A percentile compares a stretch with the other conserved stretches of the same genome.
These are phyloP conservation scores for Aspidoscelis tigris DNA, from an alignment of 2,113 vertebrate genomes.

Conservation along the genomic window DNA sequence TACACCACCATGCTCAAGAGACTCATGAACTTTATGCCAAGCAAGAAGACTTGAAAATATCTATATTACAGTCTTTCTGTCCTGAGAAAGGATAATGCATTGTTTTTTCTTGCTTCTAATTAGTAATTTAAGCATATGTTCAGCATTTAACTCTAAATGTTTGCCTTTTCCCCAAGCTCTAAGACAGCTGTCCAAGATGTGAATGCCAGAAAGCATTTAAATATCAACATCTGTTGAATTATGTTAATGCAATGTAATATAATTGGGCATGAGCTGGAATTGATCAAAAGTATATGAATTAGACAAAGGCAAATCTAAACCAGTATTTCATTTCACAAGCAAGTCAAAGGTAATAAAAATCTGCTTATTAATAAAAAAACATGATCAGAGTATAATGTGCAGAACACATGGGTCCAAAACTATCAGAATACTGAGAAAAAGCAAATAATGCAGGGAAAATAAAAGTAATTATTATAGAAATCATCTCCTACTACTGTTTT, in stretches of 20 bases:
- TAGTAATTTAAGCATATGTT: conserved; percentile 90
- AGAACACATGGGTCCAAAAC: background rate
- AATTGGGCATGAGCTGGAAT: conserved; percentile 84
- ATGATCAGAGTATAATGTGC: conserved; percentile 40
- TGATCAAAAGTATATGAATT: conserved; percentile 80
- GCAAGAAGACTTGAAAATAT: conserved; percentile 48
- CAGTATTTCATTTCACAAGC: conserved; percentile 66
- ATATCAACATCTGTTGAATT: conserved; percentile 90
- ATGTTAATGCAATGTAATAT: conserved; percentile 88
- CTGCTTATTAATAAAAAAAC: conserved; percentile 51
- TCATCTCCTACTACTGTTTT: background rate
- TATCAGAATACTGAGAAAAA: background rate
- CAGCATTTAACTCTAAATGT: conserved; percentile 89
- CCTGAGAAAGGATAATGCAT: conserved; percentile 83
- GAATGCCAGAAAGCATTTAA: conserved; percentile 88
- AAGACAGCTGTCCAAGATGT: conserved; percentile 85
- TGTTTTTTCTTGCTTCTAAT: conserved; percentile 83
- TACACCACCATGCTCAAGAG: conserved; percentile 39
- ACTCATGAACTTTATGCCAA: conserved; percentile 59
- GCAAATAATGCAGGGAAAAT: background rate
- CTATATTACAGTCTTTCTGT: conserved; percentile 68
- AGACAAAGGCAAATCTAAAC: conserved; percentile 78
- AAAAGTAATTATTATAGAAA: background rate
- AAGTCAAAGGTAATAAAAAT: conserved; percentile 64
- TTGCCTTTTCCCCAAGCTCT: conserved; percentile 86